Conservation (phyloP, 1,140 invertebrate species). For the Pseudoatta argentina region DNA sequence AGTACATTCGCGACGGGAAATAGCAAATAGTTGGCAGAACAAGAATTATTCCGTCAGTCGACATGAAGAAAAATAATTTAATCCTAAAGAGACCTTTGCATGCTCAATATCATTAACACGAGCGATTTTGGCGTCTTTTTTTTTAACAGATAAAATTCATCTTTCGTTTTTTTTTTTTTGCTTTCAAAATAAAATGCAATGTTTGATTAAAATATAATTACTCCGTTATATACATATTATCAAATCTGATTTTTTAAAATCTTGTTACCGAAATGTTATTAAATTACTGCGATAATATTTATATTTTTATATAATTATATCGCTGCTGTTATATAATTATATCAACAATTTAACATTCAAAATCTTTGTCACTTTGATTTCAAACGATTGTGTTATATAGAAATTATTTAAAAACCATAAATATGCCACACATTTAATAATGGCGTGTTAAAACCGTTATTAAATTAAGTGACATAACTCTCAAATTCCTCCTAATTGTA, state of each 20-base stretch:
- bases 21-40: constrained; percentile 9
- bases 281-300: neutral
- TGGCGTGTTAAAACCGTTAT: no score
- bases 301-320: neutral
- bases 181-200: neutral
- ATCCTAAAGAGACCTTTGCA: neutral
- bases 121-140: neutral
- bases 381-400: neutral
- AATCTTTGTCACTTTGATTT: neutral
- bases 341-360: neutral
- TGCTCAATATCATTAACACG: neutral
- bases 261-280: neutral
- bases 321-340: neutral
- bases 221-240: neutral
- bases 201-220: neutral
- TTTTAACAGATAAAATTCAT: neutral
- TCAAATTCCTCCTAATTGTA: neutral
- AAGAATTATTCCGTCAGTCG: constrained; percentile 19
- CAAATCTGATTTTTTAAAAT: neutral
- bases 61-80: constrained; percentile 9
- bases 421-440: neutral
- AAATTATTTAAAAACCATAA: neutral
- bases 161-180: neutral
- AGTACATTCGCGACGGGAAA: constrained; percentile 12
- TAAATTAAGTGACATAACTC: neutral